Evolutionary conservation across 2,797 vertebrate genomes (phyloP).

Genomic region (Glossophaga mutica): DNA sequence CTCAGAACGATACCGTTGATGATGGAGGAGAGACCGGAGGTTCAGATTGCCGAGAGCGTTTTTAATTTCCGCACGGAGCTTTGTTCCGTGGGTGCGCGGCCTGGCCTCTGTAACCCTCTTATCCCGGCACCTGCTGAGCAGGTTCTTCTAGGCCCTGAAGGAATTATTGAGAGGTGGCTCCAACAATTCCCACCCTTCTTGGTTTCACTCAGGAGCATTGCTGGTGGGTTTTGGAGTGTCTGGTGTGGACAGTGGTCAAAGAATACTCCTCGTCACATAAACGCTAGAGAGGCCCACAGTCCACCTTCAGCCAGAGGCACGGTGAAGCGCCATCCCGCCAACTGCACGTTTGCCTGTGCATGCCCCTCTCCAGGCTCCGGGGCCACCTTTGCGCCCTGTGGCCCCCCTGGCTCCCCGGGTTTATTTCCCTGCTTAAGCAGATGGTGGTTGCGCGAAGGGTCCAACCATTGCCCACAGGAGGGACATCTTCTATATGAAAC

Average conservation of each 20-base stretch:
- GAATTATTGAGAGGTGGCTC: background rate
- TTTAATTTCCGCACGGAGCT: background rate
- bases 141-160: background rate
- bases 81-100: background rate
- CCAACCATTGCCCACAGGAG: background rate
- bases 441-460: background rate
- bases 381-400: too few relatives aligned
- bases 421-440: background rate
- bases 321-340: background rate
- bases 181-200: background rate
- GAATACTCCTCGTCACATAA: background rate
- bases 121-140: background rate
- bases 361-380: too few relatives aligned
- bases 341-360: fast-evolving
- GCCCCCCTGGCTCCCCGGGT: too few relatives aligned
- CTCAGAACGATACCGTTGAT: background rate
- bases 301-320: background rate
- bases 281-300: fast-evolving
- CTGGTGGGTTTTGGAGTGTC: background rate
- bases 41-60: background rate
- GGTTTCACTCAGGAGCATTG: background rate
- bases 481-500: background rate
- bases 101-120: background rate
- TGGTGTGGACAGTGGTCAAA: fast-evolving
- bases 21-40: background rate